Evolutionary conservation across 2,797 vertebrate genomes (phyloP).

Genomic region (Erithacus rubecula): DNA sequence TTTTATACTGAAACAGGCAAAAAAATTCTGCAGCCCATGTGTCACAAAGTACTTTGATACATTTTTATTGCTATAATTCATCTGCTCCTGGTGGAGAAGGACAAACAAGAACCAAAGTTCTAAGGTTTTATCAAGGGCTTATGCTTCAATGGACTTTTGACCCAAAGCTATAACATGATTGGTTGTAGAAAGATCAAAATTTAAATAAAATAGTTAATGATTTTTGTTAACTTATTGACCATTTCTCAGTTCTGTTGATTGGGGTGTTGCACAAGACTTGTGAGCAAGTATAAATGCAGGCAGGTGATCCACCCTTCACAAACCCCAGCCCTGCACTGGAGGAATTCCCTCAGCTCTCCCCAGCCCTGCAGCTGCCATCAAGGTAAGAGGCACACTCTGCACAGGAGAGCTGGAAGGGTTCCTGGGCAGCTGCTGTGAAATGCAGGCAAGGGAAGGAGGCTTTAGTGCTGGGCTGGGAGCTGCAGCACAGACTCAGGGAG

Average conservation of each 20-base stretch:
- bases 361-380: neutral
- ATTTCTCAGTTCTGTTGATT: neutral
- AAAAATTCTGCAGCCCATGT: neutral
- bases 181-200: neutral
- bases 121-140: neutral
- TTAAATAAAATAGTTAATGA: neutral
- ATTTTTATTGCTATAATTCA: neutral
- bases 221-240: neutral
- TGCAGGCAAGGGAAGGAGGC: neutral
- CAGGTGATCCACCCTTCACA: fast-evolving
- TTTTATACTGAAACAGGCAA: neutral
- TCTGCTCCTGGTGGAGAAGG: neutral
- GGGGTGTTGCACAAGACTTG: neutral
- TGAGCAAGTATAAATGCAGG: neutral
- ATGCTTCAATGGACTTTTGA: neutral
- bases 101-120: neutral
- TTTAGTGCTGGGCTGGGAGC: neutral
- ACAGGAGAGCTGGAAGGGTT: neutral
- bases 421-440: neutral
- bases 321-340: fast-evolving
- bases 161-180: neutral
- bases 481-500: fast-evolving
- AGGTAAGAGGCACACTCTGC: neutral
- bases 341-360: neutral
- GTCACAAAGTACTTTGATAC: neutral